Conservation (phyloP, 2,888 invertebrate species). For the Rhimphoctona megacephalus region DNA sequence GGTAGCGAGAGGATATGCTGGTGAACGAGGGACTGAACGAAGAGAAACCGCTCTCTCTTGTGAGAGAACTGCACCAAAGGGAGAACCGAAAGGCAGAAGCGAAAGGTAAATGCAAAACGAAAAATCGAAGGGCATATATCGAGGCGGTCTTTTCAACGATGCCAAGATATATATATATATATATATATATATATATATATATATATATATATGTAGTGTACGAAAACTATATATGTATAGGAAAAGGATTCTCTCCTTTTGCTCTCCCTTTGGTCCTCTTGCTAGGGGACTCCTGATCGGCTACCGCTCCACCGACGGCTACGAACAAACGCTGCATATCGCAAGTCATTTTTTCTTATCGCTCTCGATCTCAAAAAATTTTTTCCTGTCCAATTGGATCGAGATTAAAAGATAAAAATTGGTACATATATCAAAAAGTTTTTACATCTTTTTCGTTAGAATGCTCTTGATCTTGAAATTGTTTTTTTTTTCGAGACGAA, state of each 20-base stretch:
- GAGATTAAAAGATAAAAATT: conserved; percentile 4
- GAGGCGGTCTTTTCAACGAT: conserved; percentile 75
- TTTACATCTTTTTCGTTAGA: neutral
- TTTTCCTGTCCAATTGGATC: conserved; percentile 21
- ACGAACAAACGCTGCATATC: conserved; percentile 62
- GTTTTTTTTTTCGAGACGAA: neutral
- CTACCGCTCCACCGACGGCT: conserved; percentile 75
- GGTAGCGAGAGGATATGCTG: conserved; percentile 68
- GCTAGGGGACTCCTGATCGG: conserved; percentile 71
- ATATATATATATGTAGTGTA: conserved; percentile 59
- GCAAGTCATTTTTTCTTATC: conserved; percentile 40
- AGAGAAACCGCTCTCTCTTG: conserved; percentile 68
- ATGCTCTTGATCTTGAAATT: neutral
- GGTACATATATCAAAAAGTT: conserved; percentile 8
- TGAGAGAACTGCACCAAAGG: conserved; percentile 73
- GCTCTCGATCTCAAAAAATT: conserved; percentile 14
- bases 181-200: conserved; percentile 46
- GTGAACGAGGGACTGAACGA: conserved; percentile 50
- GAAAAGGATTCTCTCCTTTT: conserved; percentile 70
- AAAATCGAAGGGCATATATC: conserved; percentile 81
- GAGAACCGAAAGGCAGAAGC: conserved; percentile 79
- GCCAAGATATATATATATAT: conserved; percentile 74
- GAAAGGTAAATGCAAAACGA: conserved; percentile 80
- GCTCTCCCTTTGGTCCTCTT: conserved; percentile 56
- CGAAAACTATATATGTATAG: conserved; percentile 10